These are phyloP conservation scores for Magallana gigas DNA, from an alignment of 1,140 invertebrate genomes.

Conservation along the genomic window DNA sequence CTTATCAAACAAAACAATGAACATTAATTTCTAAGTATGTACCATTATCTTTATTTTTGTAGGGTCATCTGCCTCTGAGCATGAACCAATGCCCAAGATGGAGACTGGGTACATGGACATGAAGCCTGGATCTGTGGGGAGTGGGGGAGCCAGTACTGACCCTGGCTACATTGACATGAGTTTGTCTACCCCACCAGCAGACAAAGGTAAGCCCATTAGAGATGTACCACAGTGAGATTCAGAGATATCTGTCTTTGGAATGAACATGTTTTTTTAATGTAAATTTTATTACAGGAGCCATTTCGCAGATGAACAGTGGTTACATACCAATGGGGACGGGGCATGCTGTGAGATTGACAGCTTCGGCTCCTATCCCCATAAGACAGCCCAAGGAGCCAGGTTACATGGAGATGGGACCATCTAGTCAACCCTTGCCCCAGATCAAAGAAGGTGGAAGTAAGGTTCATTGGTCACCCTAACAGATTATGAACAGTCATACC, in stretches of 20 bases:
- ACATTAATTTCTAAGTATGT: no score
- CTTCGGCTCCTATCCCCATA: slow-evolving; percentile 61
- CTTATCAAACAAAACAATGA: no score
- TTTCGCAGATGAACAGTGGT: slow-evolving; percentile 26
- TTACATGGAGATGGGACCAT: slow-evolving; percentile 74
- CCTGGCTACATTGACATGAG: slow-evolving; percentile 85
- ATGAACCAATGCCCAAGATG: slow-evolving; percentile 25
- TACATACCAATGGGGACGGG: slow-evolving; percentile 48
- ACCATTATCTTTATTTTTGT: not conserved
- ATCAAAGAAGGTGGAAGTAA: slow-evolving; percentile 74
- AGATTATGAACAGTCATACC: no score
- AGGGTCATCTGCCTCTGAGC: slow-evolving; percentile 47
- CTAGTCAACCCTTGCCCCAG: slow-evolving; percentile 70
- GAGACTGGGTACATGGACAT: slow-evolving; percentile 81
- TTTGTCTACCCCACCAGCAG: not conserved
- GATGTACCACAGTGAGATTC: no score
- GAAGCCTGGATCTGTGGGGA: slow-evolving; percentile 76
- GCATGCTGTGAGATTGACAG: slow-evolving; percentile 26
- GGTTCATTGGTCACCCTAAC: slow-evolving; percentile 34
- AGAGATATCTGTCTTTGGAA: no score
- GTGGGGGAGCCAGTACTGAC: not conserved
- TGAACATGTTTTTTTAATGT: no score
- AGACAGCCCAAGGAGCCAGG: slow-evolving; percentile 58
- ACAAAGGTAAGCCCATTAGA: not conserved
- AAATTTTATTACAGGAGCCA: no score